These are phyloP conservation scores for Pangasianodon gigas DNA, from an alignment of 2,113 vertebrate genomes.

Conservation along the genomic window DNA sequence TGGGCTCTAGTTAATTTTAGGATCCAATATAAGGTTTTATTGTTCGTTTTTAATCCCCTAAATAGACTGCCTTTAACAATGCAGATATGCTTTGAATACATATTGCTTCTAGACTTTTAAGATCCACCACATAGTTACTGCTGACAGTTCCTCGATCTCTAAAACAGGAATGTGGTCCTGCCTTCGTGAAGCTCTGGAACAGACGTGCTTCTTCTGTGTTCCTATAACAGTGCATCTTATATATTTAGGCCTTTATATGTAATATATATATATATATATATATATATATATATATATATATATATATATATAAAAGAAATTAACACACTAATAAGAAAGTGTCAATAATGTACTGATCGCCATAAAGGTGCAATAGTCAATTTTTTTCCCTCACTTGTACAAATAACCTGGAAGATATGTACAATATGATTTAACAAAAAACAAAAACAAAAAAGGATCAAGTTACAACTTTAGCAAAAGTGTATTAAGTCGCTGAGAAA, in stretches of 20 bases:
- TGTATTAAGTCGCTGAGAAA: not conserved
- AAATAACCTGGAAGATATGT: too few species aligned
- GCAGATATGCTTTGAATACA: too few species aligned
- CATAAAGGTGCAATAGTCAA: too few species aligned
- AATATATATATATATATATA: not conserved
- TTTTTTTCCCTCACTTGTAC: too few species aligned
- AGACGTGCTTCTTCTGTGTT: not conserved
- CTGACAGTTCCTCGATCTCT: not conserved
- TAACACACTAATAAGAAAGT: too few species aligned
- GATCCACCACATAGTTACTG: too few species aligned
- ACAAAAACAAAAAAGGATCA: too few species aligned
- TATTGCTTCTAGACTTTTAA: too few species aligned
- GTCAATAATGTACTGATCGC: not conserved
- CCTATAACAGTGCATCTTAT: too few species aligned
- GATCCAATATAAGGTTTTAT: not conserved
- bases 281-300: not conserved
- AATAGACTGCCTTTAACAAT: not conserved
- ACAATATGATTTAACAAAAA: too few species aligned
- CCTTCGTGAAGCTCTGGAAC: not conserved
- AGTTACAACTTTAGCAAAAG: too few species aligned
- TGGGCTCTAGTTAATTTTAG: not conserved
- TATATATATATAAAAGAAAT: not conserved
- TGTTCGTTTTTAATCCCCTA: not conserved
- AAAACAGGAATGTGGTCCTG: not conserved
- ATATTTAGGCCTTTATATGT: too few species aligned